These are phyloP conservation scores for Lycaena phlaeas DNA, from an alignment of 2,888 invertebrate genomes.

Conservation along the genomic window DNA sequence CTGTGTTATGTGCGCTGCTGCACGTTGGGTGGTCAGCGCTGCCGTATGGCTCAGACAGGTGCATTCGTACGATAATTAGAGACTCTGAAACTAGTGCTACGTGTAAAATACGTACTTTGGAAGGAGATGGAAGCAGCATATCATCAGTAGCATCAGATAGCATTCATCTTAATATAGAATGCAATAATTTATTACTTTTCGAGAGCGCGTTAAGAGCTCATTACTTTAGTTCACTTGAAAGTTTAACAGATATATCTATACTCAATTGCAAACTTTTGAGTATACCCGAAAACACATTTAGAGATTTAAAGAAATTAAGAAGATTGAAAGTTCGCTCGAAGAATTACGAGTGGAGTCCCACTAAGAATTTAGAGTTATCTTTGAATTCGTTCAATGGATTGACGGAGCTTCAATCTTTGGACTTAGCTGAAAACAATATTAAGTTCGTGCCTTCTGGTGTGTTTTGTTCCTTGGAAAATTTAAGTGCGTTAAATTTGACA, in stretches of 20 bases:
- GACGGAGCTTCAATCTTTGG: constrained; percentile 83
- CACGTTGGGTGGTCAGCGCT: constrained; percentile 69
- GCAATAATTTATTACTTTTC: constrained; percentile 83
- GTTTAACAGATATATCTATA: constrained; percentile 82
- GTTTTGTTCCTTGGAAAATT: constrained; percentile 84
- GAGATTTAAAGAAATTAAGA: constrained; percentile 84
- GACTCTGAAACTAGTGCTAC: constrained; percentile 71
- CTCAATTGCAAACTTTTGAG: constrained; percentile 86
- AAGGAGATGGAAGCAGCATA: constrained; percentile 78
- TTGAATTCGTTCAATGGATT: constrained; percentile 82
- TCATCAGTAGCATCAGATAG: constrained; percentile 77
- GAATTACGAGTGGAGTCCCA: constrained; percentile 85
- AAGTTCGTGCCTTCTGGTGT: constrained; percentile 83
- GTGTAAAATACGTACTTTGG: constrained; percentile 81
- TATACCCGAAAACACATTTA: constrained; percentile 83
- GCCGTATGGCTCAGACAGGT: constrained; percentile 68
- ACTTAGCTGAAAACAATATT: constrained; percentile 88
- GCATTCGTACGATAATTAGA: constrained; percentile 52
- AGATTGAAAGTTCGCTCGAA: constrained; percentile 84
- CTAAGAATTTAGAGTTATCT: constrained; percentile 82
- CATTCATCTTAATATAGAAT: constrained; percentile 80
- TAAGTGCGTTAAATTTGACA: constrained; percentile 88
- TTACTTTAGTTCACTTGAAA: constrained; percentile 80
- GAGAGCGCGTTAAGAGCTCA: constrained; percentile 84
- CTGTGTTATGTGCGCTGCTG: constrained; percentile 67